These are phyloP conservation scores for Craniophora ligustri DNA, from an alignment of 2,888 invertebrate genomes.

Conservation along the genomic window DNA sequence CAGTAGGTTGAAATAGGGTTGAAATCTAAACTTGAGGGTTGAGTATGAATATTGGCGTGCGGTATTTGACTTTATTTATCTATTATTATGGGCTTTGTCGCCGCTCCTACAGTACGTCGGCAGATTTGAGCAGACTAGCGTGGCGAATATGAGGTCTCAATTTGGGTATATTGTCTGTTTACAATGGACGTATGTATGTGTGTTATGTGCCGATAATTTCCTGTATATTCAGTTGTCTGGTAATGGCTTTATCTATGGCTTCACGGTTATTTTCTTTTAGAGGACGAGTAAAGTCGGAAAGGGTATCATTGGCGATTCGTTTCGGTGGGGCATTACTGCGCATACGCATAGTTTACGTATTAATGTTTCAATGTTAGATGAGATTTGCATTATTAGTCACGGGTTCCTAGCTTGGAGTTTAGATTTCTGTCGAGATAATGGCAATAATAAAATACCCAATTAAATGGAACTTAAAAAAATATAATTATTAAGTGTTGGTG, in stretches of 20 bases:
- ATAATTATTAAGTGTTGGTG: too few relatives aligned
- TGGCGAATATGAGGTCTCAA: conserved; percentile 83
- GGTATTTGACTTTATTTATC: conserved; percentile 78
- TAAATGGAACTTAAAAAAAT: too few relatives aligned
- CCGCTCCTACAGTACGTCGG: conserved; percentile 68
- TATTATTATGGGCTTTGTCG: conserved; percentile 73
- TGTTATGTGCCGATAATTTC: conserved; percentile 48
- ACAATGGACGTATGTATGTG: conserved; percentile 53
- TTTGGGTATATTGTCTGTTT: conserved; percentile 79
- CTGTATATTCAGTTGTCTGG: conserved; percentile 45
- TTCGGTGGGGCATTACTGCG: conserved; percentile 14
- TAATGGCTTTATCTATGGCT: conserved; percentile 49
- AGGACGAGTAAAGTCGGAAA: conserved; percentile 30
- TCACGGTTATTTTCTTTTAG: conserved; percentile 39
- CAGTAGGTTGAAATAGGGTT: conserved; percentile 17
- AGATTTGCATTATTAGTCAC: too few relatives aligned
- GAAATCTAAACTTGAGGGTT: conserved; percentile 10
- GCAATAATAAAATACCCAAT: too few relatives aligned
- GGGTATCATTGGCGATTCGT: conserved; percentile 34
- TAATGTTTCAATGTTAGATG: not conserved
- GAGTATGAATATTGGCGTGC: conserved; percentile 43
- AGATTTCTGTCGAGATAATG: too few relatives aligned
- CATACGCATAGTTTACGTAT: not conserved
- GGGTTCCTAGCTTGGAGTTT: too few relatives aligned
- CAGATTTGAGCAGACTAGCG: conserved; percentile 68